Evolutionary conservation across 2,113 vertebrate genomes (phyloP).

Genomic region (Spea bombifrons): DNA sequence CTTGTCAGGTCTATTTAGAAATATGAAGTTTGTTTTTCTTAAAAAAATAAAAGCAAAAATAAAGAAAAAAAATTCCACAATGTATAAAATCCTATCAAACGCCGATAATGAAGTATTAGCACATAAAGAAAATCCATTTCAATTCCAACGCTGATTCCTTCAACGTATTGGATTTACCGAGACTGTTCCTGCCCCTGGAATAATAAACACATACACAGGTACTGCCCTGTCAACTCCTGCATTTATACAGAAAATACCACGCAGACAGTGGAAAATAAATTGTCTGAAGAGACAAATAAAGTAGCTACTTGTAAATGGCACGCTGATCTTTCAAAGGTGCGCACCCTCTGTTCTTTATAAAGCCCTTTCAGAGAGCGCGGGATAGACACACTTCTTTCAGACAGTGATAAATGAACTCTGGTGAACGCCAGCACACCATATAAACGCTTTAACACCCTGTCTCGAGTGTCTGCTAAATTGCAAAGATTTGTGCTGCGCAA

Average conservation of each 20-base stretch:
- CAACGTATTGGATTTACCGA: too few species aligned
- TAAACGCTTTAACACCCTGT: slow-evolving; percentile 45
- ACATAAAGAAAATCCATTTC: too few species aligned
- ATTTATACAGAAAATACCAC: slow-evolving; percentile 13
- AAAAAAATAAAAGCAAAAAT: too few species aligned
- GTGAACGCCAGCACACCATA: slow-evolving; percentile 38
- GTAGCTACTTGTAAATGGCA: slow-evolving; percentile 43
- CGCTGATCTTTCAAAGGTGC: slow-evolving; percentile 39
- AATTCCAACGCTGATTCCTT: too few species aligned
- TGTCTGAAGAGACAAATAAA: slow-evolving; percentile 43
- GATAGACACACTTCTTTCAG: slow-evolving; percentile 47
- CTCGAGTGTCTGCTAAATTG: slow-evolving; percentile 41
- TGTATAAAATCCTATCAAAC: too few species aligned
- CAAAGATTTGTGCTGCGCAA: slow-evolving; percentile 43
- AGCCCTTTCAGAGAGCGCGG: slow-evolving; percentile 39
- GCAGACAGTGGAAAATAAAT: slow-evolving; percentile 36
- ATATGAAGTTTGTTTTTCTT: too few species aligned
- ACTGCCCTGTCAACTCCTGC: slow-evolving; percentile 12
- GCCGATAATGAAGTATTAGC: too few species aligned
- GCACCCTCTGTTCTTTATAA: slow-evolving; percentile 40
- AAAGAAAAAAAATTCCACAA: too few species aligned
- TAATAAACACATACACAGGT: neutral
- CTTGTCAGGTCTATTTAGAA: too few species aligned
- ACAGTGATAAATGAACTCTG: slow-evolving; percentile 44
- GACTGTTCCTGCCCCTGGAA: neutral